Conservation (phyloP, 2,888 invertebrate genomes). For the Azorinus chamasolen region DNA sequence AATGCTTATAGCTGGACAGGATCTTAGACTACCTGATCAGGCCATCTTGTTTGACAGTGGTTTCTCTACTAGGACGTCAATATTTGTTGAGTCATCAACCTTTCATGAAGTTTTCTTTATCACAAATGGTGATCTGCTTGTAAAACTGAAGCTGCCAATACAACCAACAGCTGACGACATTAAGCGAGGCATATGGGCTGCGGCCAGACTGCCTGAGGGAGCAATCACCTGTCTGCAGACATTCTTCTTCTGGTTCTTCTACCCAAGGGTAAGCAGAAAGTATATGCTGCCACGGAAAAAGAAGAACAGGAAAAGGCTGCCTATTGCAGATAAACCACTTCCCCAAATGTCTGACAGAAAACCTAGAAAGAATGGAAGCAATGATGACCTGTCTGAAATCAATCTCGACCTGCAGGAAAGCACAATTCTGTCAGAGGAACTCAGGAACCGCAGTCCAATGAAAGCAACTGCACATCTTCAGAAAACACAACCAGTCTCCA, state of each 20-base stretch:
- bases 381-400: slow-evolving; percentile 15
- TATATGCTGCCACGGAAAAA: slow-evolving; percentile 32
- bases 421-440: slow-evolving; percentile 35
- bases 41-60: slow-evolving; percentile 71
- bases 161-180: slow-evolving; percentile 69
- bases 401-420: slow-evolving; percentile 5
- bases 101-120: slow-evolving; percentile 70
- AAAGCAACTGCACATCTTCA: slow-evolving; percentile 3
- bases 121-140: slow-evolving; percentile 69
- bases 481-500: neutral
- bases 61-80: slow-evolving; percentile 72
- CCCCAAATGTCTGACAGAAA: slow-evolving; percentile 38
- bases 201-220: slow-evolving; percentile 72
- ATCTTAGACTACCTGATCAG: slow-evolving; percentile 63
- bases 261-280: slow-evolving; percentile 54
- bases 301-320: slow-evolving; percentile 51
- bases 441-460: neutral
- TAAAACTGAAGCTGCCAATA: slow-evolving; percentile 71
- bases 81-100: slow-evolving; percentile 70
- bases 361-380: slow-evolving; percentile 5
- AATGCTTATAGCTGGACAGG: slow-evolving; percentile 74
- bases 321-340: slow-evolving; percentile 54
- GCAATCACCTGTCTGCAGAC: slow-evolving; percentile 77
- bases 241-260: slow-evolving; percentile 78
- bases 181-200: slow-evolving; percentile 73